Evolutionary conservation across 1,140 invertebrate genomes (phyloP).

Genomic region (Harlomillsia oculata): DNA sequence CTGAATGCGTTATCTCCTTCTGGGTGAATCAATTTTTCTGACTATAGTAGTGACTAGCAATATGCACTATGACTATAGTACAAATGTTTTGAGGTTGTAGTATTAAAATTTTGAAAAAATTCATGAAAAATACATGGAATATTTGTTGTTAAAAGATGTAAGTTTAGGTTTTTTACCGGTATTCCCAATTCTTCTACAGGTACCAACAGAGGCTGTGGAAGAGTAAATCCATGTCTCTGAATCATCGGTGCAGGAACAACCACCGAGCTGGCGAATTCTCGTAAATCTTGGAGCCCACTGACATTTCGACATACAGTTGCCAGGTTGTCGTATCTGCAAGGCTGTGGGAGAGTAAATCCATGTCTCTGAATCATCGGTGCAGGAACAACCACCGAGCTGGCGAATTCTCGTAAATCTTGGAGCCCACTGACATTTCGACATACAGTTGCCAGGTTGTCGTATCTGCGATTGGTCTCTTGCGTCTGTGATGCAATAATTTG

Average conservation of each 20-base stretch:
- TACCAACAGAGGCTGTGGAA: no score
- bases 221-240: neutral
- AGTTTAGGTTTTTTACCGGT: no score
- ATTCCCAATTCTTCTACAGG: no score
- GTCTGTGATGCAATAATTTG: no score
- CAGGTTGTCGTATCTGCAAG: constrained; percentile 42
- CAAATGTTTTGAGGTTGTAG: no score
- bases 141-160: no score
- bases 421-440: constrained; percentile 58
- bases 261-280: neutral
- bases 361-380: constrained; percentile 50
- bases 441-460: constrained; percentile 59
- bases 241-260: neutral
- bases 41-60: no score
- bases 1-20: no score
- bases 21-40: no score
- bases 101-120: no score
- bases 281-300: neutral
- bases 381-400: constrained; percentile 49
- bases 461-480: constrained; percentile 61
- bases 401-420: constrained; percentile 61
- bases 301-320: constrained; percentile 1
- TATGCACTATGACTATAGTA: no score
- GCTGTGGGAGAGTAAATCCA: constrained; percentile 56
- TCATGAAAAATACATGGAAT: no score